A percentile compares a stretch with the other conserved stretches of the same genome.
Conservation (phyloP, 2,888 invertebrate genomes). For the Cenopis cana region DNA sequence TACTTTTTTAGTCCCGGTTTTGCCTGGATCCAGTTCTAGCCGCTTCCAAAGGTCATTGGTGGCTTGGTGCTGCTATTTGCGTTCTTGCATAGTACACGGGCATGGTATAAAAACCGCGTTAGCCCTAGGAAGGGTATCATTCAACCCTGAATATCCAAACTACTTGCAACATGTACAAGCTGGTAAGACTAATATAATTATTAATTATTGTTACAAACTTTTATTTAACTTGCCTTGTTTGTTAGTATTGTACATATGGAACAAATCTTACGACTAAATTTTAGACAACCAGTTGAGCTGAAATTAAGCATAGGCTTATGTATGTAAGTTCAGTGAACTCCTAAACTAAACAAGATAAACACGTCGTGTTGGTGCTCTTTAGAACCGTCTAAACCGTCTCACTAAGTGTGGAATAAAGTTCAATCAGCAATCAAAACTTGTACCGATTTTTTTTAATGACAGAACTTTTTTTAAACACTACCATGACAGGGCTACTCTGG, state of each 20-base stretch:
- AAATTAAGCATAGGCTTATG: too few relatives aligned
- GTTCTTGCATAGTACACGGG: conserved; percentile 42
- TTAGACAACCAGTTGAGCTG: too few relatives aligned
- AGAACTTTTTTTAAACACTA: not conserved
- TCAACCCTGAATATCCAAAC: conserved; percentile 57
- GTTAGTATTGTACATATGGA: too few relatives aligned
- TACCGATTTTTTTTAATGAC: too few relatives aligned
- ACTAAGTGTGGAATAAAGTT: too few relatives aligned
- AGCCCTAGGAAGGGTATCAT: conserved; percentile 59
- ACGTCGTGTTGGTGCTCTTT: too few relatives aligned
- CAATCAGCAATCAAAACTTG: too few relatives aligned
- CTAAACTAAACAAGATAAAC: too few relatives aligned
- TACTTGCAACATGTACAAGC: conserved; percentile 60
- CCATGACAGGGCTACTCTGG: not conserved
- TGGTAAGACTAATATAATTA: conserved; percentile 59
- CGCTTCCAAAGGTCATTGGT: conserved; percentile 58
- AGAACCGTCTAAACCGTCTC: too few relatives aligned
- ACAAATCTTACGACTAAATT: too few relatives aligned
- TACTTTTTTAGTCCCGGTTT: conserved; percentile 42
- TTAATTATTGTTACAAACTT: conserved; percentile 7
- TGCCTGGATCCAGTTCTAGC: conserved; percentile 43
- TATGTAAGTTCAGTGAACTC: too few relatives aligned
- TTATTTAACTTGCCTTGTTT: too few relatives aligned
- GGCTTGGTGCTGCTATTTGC: conserved; percentile 54
- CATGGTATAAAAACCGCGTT: conserved; percentile 58